These are phyloP conservation scores for Micrasema longulum DNA, from an alignment of 1,140 invertebrate species.

Conservation along the genomic window DNA sequence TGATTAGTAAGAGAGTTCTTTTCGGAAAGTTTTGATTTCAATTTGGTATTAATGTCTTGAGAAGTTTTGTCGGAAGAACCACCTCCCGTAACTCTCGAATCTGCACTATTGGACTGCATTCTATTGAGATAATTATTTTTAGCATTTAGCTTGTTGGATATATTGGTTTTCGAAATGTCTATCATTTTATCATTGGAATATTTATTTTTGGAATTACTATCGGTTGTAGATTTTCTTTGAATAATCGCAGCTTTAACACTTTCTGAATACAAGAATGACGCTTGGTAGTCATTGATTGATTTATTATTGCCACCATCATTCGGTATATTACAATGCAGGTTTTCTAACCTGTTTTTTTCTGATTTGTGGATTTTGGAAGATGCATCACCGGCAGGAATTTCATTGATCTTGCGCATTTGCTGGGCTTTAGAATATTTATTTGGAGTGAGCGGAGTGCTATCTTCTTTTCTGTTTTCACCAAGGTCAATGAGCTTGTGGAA, in stretches of 20 bases:
- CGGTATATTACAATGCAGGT: neutral
- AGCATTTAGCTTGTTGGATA: neutral
- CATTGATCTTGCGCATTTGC: conserved; percentile 1
- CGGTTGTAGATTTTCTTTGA: neutral
- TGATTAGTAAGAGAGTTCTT: conserved; percentile 8
- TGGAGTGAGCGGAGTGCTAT: neutral
- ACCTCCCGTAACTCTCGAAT: conserved; percentile 65
- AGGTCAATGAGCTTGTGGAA: conserved; percentile 40
- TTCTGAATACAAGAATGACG: conserved; percentile 40
- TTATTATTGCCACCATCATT: conserved; percentile 9
- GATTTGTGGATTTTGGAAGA: neutral
- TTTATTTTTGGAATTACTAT: conserved; percentile 1
- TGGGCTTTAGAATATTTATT: conserved; percentile 14
- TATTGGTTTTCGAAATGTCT: neutral
- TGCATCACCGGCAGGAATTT: neutral
- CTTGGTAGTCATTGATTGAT: conserved; percentile 30
- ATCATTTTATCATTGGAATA: neutral
- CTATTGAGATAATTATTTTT: conserved; percentile 13
- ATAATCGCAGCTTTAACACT: conserved; percentile 26
- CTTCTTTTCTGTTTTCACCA: conserved; percentile 40
- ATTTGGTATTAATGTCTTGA: conserved; percentile 1
- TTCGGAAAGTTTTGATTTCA: conserved; percentile 32
- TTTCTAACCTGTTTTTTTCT: conserved; percentile 1
- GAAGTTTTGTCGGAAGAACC: conserved; percentile 57
- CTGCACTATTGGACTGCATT: conserved; percentile 59